Evolutionary conservation across 2,888 invertebrate genomes (phyloP).

Genomic region (Oxycera nigricornis): DNA sequence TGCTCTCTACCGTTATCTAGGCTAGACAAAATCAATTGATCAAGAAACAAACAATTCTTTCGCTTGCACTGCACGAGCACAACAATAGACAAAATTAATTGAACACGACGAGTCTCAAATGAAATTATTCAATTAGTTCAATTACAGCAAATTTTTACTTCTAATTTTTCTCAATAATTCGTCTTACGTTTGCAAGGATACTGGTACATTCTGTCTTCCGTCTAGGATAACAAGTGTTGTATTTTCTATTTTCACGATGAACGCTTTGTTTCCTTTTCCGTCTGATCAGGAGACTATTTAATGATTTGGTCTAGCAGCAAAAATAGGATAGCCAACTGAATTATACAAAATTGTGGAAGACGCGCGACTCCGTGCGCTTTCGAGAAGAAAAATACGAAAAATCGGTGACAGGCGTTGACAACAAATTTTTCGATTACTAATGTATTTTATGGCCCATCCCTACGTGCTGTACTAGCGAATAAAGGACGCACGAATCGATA

Average conservation of each 20-base stretch:
- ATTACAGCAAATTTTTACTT: slow-evolving; percentile 54
- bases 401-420: slow-evolving; percentile 3
- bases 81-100: slow-evolving; percentile 47
- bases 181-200: slow-evolving; percentile 24
- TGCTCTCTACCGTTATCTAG: no score
- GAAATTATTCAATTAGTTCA: slow-evolving; percentile 59
- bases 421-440: slow-evolving; percentile 12
- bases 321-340: no score
- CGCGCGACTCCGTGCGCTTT: neutral
- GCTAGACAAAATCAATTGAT: no score
- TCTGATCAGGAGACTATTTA: no score
- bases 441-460: neutral
- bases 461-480: neutral
- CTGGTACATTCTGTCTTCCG: neutral
- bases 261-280: no score
- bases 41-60: no score
- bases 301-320: no score
- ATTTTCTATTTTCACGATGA: neutral
- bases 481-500: slow-evolving; percentile 26
- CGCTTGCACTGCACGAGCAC: neutral
- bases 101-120: slow-evolving; percentile 51
- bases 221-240: no score
- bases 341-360: neutral
- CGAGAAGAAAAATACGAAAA: neutral
- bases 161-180: slow-evolving; percentile 48